phyloP scores from a whole-genome alignment of 1,140 invertebrate genomes.

The Probaryconus sp. region DNA sequence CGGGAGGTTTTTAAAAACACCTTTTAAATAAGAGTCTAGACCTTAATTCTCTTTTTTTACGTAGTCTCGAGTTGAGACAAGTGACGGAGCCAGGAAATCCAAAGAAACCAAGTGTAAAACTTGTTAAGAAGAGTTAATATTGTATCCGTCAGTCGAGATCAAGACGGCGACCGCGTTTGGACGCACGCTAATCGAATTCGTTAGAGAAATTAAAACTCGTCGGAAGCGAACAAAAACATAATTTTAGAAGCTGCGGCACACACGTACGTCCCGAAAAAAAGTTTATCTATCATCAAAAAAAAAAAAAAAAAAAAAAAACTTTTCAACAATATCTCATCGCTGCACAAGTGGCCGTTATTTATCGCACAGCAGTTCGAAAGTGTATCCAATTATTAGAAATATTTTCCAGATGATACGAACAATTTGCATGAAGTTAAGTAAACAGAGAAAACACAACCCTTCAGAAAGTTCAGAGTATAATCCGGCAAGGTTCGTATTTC shows the following conservation, averaged over 20 bases:
- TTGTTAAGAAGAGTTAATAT: constrained; percentile 59
- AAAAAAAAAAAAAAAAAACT: too few species aligned
- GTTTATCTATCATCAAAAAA: constrained; percentile 3
- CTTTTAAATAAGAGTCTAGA: constrained; percentile 4
- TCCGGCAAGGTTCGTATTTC: constrained; percentile 48
- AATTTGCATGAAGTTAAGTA: constrained; percentile 43
- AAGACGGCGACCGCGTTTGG: constrained; percentile 27
- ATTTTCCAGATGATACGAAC: constrained; percentile 43
- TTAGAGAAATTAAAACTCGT: constrained; percentile 39
- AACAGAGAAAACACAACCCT: constrained; percentile 40
- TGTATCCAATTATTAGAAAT: constrained; percentile 38
- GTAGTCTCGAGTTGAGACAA: constrained; percentile 12
- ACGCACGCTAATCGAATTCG: constrained; percentile 41
- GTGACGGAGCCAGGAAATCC: constrained; percentile 13
- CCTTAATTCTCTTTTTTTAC: constrained; percentile 1
- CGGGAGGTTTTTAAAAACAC: not conserved
- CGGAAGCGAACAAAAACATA: constrained; percentile 19
- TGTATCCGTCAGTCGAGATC: constrained; percentile 40
- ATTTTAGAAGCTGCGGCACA: not conserved
- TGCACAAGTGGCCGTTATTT: constrained; percentile 1
- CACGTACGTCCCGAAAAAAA: not conserved
- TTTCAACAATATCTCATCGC: constrained; percentile 1
- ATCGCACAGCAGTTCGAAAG: constrained; percentile 3
- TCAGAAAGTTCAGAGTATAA: constrained; percentile 39
- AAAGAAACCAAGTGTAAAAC: constrained; percentile 55